phyloP scores from a whole-genome alignment of 2,113 vertebrate species.

The Paraplagusia blochii region DNA sequence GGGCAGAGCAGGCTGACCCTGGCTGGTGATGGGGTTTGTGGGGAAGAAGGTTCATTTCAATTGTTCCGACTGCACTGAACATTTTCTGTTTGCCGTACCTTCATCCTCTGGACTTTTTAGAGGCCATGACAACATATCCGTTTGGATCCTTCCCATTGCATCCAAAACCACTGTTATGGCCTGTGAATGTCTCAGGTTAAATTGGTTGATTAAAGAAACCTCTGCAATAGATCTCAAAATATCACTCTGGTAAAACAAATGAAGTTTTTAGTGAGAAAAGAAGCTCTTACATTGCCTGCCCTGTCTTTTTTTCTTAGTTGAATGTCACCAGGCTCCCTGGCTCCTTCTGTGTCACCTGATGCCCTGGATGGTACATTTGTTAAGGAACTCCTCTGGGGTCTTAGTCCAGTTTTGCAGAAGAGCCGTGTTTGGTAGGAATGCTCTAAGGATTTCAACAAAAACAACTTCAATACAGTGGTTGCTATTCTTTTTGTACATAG shows the following conservation, averaged over 20 bases:
- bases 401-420: neutral
- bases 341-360: slow-evolving; percentile 8
- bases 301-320: slow-evolving; percentile 16
- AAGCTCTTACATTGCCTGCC: slow-evolving; percentile 28
- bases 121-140: slow-evolving; percentile 68
- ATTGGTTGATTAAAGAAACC: neutral
- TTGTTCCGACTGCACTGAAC: too few relatives aligned
- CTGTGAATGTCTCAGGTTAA: slow-evolving; percentile 44
- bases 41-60: too few relatives aligned
- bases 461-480: neutral
- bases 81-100: slow-evolving; percentile 26
- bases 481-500: too few relatives aligned
- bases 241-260: too few relatives aligned
- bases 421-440: neutral
- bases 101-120: slow-evolving; percentile 62
- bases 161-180: slow-evolving; percentile 56
- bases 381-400: neutral
- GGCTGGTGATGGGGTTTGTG: too few relatives aligned
- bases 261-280: neutral
- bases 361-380: neutral
- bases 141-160: slow-evolving; percentile 71
- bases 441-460: slow-evolving; percentile 34
- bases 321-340: slow-evolving; percentile 3
- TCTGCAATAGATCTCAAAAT: neutral
- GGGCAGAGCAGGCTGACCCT: too few relatives aligned